Evolutionary conservation across 1,140 invertebrate genomes (phyloP).

Genomic region (Dysdera silvatica): DNA sequence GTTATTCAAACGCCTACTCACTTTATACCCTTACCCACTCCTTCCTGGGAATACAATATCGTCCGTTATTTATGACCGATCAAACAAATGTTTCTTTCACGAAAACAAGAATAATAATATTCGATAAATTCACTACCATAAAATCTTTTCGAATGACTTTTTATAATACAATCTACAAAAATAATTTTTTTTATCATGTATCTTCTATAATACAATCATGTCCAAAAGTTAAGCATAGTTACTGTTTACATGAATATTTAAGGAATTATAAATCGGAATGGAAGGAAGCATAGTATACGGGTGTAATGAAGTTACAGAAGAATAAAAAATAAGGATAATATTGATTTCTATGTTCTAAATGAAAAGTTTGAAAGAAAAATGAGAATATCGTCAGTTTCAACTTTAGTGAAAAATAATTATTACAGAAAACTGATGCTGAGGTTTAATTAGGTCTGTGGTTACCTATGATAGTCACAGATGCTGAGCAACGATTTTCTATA

Average conservation of each 20-base stretch:
- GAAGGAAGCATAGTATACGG: neutral
- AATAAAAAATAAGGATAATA: neutral
- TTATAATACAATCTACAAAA: too few species aligned
- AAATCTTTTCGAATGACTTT: too few species aligned
- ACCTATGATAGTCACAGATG: neutral
- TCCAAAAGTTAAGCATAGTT: neutral
- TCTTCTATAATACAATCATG: neutral
- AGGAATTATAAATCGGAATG: neutral
- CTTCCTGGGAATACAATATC: too few species aligned
- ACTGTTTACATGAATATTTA: neutral
- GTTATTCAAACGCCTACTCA: too few species aligned
- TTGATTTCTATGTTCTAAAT: neutral
- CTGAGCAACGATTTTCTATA: neutral
- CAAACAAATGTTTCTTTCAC: too few species aligned
- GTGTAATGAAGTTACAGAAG: neutral
- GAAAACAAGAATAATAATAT: too few species aligned
- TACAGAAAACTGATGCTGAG: neutral
- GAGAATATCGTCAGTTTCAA: neutral
- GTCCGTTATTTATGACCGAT: too few species aligned
- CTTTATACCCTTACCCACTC: too few species aligned
- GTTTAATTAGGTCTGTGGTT: neutral
- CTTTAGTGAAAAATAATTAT: neutral
- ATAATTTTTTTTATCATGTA: too few species aligned
- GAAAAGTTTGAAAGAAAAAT: neutral
- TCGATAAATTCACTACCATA: too few species aligned